Conservation (phyloP, 2,888 invertebrate genomes). For the Eupithecia subfuscata region DNA sequence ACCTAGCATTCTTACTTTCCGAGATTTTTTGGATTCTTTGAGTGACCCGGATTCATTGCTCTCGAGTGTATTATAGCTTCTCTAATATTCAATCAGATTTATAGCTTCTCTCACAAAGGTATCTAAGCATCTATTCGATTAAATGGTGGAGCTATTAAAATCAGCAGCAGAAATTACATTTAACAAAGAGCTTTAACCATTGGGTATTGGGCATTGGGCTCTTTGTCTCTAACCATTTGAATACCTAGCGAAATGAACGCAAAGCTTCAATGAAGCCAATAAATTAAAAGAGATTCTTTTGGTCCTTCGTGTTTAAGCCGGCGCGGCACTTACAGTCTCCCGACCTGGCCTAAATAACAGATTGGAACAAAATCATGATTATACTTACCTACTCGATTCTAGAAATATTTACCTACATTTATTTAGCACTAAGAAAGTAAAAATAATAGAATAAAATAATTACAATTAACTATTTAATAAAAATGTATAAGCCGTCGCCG, state of each 20-base stretch:
- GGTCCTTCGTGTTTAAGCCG: background rate
- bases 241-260: background rate
- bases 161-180: slow-evolving; percentile 6
- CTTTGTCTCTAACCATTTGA: background rate
- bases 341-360: background rate
- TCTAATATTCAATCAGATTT: no score
- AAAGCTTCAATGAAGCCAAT: background rate
- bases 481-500: no score
- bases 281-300: background rate
- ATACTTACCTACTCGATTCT: no score
- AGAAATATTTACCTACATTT: no score
- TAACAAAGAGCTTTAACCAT: slow-evolving; percentile 2
- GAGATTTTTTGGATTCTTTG: no score
- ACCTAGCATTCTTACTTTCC: no score
- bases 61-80: no score
- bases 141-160: slow-evolving; percentile 10
- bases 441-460: no score
- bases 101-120: background rate
- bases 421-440: no score
- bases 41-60: no score
- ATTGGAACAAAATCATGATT: background rate
- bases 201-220: background rate
- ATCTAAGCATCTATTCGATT: background rate
- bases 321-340: background rate
- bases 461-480: no score